Percentiles rank a stretch among this genome's conserved stretches.
Conservation (phyloP, 2,113 vertebrate genomes). For the Climacteris rufus region DNA sequence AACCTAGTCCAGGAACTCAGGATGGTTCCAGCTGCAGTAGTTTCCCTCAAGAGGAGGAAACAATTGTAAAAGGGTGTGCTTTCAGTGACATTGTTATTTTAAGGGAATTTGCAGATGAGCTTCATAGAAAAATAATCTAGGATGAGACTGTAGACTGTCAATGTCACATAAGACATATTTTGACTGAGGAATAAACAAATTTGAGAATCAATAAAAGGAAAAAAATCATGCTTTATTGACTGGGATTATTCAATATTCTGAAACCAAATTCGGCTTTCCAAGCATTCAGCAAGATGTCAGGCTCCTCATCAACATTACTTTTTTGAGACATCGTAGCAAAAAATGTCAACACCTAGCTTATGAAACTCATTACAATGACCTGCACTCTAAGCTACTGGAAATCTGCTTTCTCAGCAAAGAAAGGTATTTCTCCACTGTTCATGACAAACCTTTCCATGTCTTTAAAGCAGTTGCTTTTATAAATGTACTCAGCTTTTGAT, state of each 20-base stretch:
- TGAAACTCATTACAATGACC: neutral
- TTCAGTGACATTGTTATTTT: neutral
- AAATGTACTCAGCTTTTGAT: neutral
- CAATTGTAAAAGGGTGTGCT: neutral
- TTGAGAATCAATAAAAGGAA: neutral
- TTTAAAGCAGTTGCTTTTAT: neutral
- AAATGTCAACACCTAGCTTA: neutral
- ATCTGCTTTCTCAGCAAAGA: neutral
- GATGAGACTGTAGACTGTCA: neutral
- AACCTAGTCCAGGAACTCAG: neutral
- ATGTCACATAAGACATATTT: neutral
- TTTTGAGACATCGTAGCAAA: neutral
- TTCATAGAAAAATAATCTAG: neutral
- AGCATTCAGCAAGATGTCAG: neutral
- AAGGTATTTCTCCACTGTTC: neutral
- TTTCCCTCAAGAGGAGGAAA: neutral
- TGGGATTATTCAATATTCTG: neutral
- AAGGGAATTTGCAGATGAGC: neutral
- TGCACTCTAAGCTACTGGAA: neutral
- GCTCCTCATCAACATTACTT: neutral
- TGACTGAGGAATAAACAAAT: neutral
- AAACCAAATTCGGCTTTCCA: neutral
- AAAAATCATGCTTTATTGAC: neutral
- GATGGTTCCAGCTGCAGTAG: neutral
- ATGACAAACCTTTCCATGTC: neutral